Conservation (phyloP, 1,140 invertebrate species). For the Drosophila saltans region DNA sequence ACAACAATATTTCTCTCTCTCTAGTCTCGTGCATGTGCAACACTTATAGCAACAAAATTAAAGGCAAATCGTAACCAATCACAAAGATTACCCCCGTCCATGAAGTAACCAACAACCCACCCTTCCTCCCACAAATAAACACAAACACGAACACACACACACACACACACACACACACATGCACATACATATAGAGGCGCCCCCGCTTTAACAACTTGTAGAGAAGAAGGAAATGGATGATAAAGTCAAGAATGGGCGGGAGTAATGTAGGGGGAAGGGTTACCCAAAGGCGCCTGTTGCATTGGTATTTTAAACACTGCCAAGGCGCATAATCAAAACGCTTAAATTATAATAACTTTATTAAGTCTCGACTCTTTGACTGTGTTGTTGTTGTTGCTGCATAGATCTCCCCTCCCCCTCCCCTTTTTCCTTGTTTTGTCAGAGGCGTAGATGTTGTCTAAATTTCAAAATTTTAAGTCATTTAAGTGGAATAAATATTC, state of each 20-base stretch:
- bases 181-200: slow-evolving; percentile 16
- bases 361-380: slow-evolving; percentile 58
- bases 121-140: slow-evolving; percentile 19
- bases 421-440: not conserved
- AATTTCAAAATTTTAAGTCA: not conserved
- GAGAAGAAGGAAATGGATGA: slow-evolving; percentile 8
- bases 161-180: slow-evolving; percentile 21
- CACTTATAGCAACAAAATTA: slow-evolving; percentile 76
- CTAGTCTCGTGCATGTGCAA: slow-evolving; percentile 70
- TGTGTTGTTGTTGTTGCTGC: slow-evolving; percentile 33
- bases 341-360: slow-evolving; percentile 82
- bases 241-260: not conserved
- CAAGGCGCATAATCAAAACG: slow-evolving; percentile 79
- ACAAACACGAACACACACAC: slow-evolving; percentile 4
- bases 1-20: slow-evolving; percentile 13
- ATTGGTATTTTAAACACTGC: slow-evolving; percentile 81
- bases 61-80: slow-evolving; percentile 80
- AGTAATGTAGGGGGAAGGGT: not conserved
- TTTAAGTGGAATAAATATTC: no score
- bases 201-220: slow-evolving; percentile 44
- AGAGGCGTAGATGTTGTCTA: not conserved
- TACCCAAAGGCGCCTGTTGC: slow-evolving; percentile 62
- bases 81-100: slow-evolving; percentile 77
- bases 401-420: not conserved
- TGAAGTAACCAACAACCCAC: slow-evolving; percentile 19